A percentile compares a stretch with the other conserved stretches of the same genome.
These are phyloP conservation scores for Dipodomys stephensi DNA, from an alignment of 2,113 vertebrate species.

Conservation along the genomic window DNA sequence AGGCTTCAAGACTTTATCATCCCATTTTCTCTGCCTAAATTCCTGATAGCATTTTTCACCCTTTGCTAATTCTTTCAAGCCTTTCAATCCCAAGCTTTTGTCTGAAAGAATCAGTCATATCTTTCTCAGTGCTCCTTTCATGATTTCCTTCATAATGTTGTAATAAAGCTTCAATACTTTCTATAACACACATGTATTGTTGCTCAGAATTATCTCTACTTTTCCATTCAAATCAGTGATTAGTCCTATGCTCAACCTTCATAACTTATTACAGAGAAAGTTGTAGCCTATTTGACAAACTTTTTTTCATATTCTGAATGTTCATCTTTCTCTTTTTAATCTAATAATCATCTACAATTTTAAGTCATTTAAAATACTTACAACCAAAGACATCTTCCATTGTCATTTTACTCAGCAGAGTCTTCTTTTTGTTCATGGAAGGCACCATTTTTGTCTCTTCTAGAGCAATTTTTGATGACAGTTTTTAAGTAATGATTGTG, in stretches of 20 bases:
- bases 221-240: not conserved
- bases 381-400: not conserved
- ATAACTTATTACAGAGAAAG: not conserved
- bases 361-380: conserved; percentile 40
- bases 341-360: not conserved
- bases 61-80: not conserved
- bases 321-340: not conserved
- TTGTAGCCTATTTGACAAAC: not conserved
- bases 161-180: not conserved
- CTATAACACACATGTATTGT: fast-evolving
- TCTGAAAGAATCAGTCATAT: not conserved
- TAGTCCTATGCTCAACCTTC: not conserved
- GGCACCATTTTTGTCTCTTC: not conserved
- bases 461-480: not conserved
- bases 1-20: not conserved
- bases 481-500: not conserved
- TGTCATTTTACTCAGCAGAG: not conserved
- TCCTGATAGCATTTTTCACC: not conserved
- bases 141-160: not conserved
- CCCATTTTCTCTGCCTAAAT: not conserved
- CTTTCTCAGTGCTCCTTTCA: not conserved
- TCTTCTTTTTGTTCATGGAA: not conserved
- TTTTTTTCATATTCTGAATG: not conserved
- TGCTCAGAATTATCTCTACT: not conserved
- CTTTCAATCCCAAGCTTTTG: not conserved